Evolutionary conservation across 2,113 vertebrate genomes (phyloP).

Genomic region (Strix uralensis): DNA sequence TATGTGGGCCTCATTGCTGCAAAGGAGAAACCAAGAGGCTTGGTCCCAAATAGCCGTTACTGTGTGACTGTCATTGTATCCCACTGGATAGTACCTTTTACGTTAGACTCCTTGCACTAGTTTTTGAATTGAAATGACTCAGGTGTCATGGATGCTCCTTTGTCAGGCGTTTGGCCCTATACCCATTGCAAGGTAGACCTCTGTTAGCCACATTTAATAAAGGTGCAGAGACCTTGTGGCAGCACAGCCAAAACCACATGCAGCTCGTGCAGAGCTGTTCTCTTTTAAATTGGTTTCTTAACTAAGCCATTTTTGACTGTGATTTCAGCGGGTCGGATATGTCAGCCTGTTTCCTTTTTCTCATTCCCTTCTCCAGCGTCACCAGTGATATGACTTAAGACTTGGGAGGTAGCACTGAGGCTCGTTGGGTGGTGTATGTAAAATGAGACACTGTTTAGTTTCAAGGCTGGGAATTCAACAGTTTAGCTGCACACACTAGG

Average conservation of each 20-base stretch:
- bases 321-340: neutral
- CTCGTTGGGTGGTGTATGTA: slow-evolving; percentile 39
- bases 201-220: neutral
- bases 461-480: neutral
- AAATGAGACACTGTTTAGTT: slow-evolving; percentile 37
- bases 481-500: neutral
- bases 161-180: neutral
- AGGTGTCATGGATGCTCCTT: neutral
- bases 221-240: neutral
- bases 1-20: neutral
- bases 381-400: slow-evolving; percentile 49
- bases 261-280: neutral
- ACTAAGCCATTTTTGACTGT: neutral
- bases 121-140: neutral
- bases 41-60: neutral
- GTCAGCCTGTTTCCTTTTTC: slow-evolving; percentile 57
- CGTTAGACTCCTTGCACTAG: neutral
- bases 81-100: neutral
- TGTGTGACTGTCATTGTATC: no score
- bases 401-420: slow-evolving; percentile 26
- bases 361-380: slow-evolving; percentile 39
- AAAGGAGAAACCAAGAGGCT: neutral
- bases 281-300: neutral
- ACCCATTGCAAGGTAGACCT: neutral
- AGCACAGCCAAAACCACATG: neutral